Conservation (phyloP, 2,888 invertebrate genomes). For the Drosophila subquinaria region DNA sequence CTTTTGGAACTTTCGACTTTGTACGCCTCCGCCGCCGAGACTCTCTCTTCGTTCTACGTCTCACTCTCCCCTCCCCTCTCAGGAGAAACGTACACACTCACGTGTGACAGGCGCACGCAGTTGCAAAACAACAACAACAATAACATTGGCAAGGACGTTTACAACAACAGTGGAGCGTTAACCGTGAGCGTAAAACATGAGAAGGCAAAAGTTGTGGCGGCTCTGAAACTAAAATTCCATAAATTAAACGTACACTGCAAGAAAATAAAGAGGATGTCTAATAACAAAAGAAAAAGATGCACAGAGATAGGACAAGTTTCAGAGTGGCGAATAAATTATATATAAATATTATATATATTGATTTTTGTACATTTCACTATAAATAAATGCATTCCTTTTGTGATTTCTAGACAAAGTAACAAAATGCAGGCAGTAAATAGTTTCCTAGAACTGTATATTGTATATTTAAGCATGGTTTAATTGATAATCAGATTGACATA, state of each 20-base stretch:
- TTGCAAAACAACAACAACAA: slow-evolving; percentile 37
- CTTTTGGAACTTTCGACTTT: slow-evolving; percentile 71
- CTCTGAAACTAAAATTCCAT: slow-evolving; percentile 83
- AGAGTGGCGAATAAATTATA: not conserved
- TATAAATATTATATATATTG: not conserved
- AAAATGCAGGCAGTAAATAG: too few species aligned
- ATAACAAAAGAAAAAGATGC: too few species aligned
- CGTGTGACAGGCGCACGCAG: slow-evolving; percentile 59
- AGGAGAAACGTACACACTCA: slow-evolving; percentile 37
- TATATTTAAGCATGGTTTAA: not conserved
- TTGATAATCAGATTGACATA: not conserved
- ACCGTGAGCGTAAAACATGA: slow-evolving; percentile 46
- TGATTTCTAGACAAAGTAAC: not conserved
- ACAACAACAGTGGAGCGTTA: slow-evolving; percentile 43
- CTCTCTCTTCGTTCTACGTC: too few species aligned
- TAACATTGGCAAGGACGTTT: slow-evolving; percentile 29
- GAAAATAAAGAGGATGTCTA: slow-evolving; percentile 4
- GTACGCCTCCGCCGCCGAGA: slow-evolving; percentile 6
- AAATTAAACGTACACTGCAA: slow-evolving; percentile 78
- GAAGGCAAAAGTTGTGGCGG: slow-evolving; percentile 67
- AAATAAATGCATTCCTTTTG: not conserved
- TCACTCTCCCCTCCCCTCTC: slow-evolving; percentile 2
- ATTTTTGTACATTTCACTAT: too few species aligned
- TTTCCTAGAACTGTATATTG: too few species aligned
- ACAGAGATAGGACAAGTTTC: not conserved